These are phyloP conservation scores for Emys orbicularis DNA, from an alignment of 2,797 vertebrate genomes.

Conservation along the genomic window DNA sequence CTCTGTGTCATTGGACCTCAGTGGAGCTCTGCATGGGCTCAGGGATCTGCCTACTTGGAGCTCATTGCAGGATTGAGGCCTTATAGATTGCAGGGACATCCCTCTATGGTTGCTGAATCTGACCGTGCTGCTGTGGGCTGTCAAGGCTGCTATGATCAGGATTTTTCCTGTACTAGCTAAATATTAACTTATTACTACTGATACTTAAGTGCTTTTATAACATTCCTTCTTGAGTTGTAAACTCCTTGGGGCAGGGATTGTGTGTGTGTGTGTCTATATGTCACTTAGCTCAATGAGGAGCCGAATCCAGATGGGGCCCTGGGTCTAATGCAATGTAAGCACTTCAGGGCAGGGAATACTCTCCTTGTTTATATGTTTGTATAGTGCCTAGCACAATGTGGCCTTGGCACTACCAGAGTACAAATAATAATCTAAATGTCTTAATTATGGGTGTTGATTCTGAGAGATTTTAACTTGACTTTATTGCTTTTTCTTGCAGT, in stretches of 20 bases:
- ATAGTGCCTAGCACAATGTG: neutral
- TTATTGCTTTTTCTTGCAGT: neutral
- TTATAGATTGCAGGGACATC: neutral
- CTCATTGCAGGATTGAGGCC: neutral
- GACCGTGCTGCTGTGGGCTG: neutral
- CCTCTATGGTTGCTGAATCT: neutral
- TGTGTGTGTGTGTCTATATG: neutral
- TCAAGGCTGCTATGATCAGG: neutral
- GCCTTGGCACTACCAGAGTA: neutral
- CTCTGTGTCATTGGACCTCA: accelerated
- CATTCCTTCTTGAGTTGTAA: neutral
- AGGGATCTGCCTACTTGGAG: neutral
- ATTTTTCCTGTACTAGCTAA: neutral
- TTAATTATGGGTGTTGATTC: neutral
- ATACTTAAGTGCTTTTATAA: neutral
- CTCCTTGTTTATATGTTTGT: neutral
- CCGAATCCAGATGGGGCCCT: neutral
- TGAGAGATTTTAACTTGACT: neutral
- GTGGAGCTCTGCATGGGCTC: neutral
- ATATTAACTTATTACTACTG: neutral
- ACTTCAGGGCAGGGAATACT: neutral
- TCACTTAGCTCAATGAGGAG: neutral
- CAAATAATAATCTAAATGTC: neutral
- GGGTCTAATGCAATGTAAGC: neutral
- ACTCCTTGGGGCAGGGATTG: neutral